Base-by-base conservation (phyloP, 2,888 invertebrate species). In the Rhamphomyia laevipes region DNA sequence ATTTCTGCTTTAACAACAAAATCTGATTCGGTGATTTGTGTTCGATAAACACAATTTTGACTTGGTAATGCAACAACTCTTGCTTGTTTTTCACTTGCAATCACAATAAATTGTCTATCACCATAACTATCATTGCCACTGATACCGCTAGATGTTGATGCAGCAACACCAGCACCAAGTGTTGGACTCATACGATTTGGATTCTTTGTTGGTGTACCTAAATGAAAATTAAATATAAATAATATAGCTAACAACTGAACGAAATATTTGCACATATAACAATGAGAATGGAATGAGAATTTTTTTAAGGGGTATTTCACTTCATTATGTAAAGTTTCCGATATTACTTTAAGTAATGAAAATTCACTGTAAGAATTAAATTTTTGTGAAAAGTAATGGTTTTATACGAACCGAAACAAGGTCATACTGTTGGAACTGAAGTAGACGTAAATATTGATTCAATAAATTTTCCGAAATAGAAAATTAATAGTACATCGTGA, bases 1-100 rank as follows among this genome's bases (percentile, higher is more conserved):
- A 93, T 86, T 74, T 94, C 93, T 51, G 94, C 90, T 73, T 90
- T 90, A 57, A 94, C 89, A 54, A 94, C 92, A 72, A 92, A 91
- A 72, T 93, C 90, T 11, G 84, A 81, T 64, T 95, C 94, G 55
- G 91, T 88, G 60, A 96, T 80, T 73, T 92, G 92, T 70, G 89
- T 87, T 61, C 92, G 81, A 74, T 91, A 93, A 60, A 92, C 84
- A 74, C 92, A 93, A 68, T 88, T 90, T 73, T 95, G 95, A 60
- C 93, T 92, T 56, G 95, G 95, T 66, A 95, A 79, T 57, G 92
- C 91, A 56, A 95, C 86, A 55, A 95, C 89, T 61, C 91, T 80
- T 54, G 90, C 92, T 75, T 95, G 91, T 73, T 93, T 94, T 74
- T 96, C 95, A 51, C 93, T 93, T 55, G 88, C 86, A 59, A 96